These are phyloP conservation scores for Antheraea assamensis DNA, from an alignment of 2,888 invertebrate genomes.

Conservation along the genomic window DNA sequence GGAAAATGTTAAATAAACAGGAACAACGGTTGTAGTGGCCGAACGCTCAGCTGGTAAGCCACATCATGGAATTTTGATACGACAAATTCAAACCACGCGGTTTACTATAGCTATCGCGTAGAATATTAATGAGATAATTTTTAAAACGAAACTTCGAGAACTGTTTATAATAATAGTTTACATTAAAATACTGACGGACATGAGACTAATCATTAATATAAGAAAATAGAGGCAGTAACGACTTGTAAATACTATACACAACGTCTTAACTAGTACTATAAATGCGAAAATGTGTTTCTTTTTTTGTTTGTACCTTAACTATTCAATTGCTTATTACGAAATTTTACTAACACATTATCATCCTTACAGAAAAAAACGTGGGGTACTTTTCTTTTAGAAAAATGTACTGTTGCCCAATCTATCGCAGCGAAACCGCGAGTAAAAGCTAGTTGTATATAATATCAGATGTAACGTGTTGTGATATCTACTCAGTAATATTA, in stretches of 20 bases:
- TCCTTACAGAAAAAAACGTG: too few species aligned
- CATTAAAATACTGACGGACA: not conserved
- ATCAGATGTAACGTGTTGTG: too few species aligned
- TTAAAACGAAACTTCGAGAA: slow-evolving; percentile 24
- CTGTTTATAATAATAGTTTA: not conserved
- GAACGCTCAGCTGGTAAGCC: slow-evolving; percentile 35
- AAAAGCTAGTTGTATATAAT: too few species aligned
- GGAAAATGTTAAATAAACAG: slow-evolving; percentile 62
- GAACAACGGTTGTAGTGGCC: slow-evolving; percentile 49
- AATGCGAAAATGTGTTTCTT: not conserved
- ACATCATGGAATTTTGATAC: slow-evolving; percentile 38
- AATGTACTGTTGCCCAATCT: not conserved
- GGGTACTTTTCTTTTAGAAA: too few species aligned
- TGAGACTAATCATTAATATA: not conserved
- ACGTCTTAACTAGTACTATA: not conserved
- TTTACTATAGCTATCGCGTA: slow-evolving; percentile 38
- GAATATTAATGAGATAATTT: slow-evolving; percentile 37
- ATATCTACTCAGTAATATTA: too few species aligned
- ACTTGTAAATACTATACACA: not conserved
- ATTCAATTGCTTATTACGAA: not conserved
- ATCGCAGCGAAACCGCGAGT: too few species aligned
- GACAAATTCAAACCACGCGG: slow-evolving; percentile 27
- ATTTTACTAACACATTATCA: too few species aligned
- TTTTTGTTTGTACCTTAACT: too few species aligned
- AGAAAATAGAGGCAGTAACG: not conserved